Evolutionary conservation across 2,888 invertebrate genomes (phyloP).

Genomic region (Orchesellides sinensis): DNA sequence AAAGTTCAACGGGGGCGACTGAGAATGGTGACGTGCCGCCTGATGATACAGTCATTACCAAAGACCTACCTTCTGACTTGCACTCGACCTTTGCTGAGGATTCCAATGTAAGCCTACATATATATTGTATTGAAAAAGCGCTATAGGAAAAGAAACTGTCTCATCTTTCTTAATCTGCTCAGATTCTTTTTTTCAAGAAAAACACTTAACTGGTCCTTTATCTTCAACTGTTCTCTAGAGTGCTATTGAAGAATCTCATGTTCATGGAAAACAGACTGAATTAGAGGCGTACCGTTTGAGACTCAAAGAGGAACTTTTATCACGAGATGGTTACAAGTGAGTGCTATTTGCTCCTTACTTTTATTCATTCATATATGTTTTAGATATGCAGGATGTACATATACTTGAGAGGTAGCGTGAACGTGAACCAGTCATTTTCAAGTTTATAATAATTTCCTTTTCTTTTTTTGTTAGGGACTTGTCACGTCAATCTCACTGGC

Average conservation of each 20-base stretch:
- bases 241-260: slow-evolving; percentile 76
- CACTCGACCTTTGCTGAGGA: slow-evolving; percentile 74
- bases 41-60: slow-evolving; percentile 71
- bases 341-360: slow-evolving; percentile 75
- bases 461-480: no score
- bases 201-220: slow-evolving; percentile 37
- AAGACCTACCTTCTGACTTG: slow-evolving; percentile 71
- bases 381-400: no score
- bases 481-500: slow-evolving; percentile 82
- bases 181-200: slow-evolving; percentile 40
- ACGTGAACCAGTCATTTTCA: not conserved
- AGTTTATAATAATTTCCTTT: slow-evolving; percentile 60
- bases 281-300: slow-evolving; percentile 88
- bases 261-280: slow-evolving; percentile 78
- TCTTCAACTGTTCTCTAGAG: slow-evolving; percentile 63
- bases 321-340: slow-evolving; percentile 89
- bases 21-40: slow-evolving; percentile 72
- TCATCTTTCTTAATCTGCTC: slow-evolving; percentile 47
- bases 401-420: no score
- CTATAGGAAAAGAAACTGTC: not conserved
- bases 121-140: not conserved
- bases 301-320: slow-evolving; percentile 89
- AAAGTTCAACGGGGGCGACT: slow-evolving; percentile 63
- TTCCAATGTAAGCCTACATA: slow-evolving; percentile 69
- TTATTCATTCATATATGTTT: no score